Evolutionary conservation across 2,888 invertebrate genomes (phyloP), one percentile per base, ranked within the genome.

Genomic region (Tricholauxania praeusta): DNA sequence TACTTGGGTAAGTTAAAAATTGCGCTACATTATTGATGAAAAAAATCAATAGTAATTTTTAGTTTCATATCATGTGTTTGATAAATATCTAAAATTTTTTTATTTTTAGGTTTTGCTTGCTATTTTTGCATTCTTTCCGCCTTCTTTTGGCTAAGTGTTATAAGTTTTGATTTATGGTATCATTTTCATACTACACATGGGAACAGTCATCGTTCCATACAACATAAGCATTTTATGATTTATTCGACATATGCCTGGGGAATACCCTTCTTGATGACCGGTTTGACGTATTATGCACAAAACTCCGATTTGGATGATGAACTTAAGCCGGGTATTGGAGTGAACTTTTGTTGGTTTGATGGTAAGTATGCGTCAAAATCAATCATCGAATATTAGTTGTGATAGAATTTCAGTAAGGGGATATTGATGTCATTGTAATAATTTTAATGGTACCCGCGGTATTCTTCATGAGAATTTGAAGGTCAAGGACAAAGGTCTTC

Each of bases 131-230:
- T 94, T 82, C 90, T 94, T 87, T 91, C 92, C 32, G 92, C 93
- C 77, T 95, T 95, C 88, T 92, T 94, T 84, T 95, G 95, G 95
- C 89, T 95, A 80, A 94, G 94, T n/a, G n/a, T n/a, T n/a, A n/a
- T n/a, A n/a, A n/a, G n/a, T n/a, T n/a, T n/a, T n/a, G n/a, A n/a
- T n/a, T 92, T 95, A 80, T 95, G 93, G 92, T 91, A 92, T 88
- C 79, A 78, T 68, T 80, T 85, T 51, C 78, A 80, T 0, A 77
- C 74, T 1, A 78, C 73, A 32, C 72, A 53, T 32, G 78, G 75
- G 32, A 77, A 74, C 0, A 68, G 74, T 5, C 77, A 76, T 19
- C 79, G 78, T 14, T 75, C 75, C 49, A 71, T 78, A 12, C 74
- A 74, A 8, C 78, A 73, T 6, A 78, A 80, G 57, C 78, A 80